Base-by-base conservation (phyloP, 2,113 vertebrate genomes). In the Misgurnus anguillicaudatus region DNA sequence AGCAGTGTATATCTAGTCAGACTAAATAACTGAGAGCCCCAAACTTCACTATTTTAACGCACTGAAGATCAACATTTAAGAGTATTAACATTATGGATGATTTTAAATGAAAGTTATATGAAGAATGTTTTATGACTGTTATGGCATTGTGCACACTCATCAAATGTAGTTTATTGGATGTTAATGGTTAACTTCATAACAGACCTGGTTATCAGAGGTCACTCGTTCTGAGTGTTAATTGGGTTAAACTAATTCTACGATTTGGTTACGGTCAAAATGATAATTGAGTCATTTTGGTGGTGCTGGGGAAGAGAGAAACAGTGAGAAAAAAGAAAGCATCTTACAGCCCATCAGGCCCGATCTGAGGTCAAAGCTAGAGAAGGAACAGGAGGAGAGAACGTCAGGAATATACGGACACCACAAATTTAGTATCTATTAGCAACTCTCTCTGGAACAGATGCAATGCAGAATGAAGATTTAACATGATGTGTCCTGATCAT, bases 281-380 rank as follows among this genome's bases (percentile, higher is more conserved):
- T 60, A 60, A 42, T 16, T 55, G 53, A 55, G 39, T 41, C 31
- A 78, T 80, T 69, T 8, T 45, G 53, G 19, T 10, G 14, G 78
- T 39, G 66, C 53, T 21, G 72, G 51, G 53, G 45, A 65, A 71
- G 14, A 38, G 41, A 55, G 61, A 19, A 39, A 78, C 24, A 38
- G 70, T 77, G 80, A 80, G 80, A 81, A 13, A 83, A 78, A 79
- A 79, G 70, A 82, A 82, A 74, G 67, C 47, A 69, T 86, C 85
- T 85, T 87, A 86, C 84, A 84, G 65, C 86, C 69, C 72, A 57
- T 85, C 81, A 83, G 83, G 77, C 82, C 48, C 74, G 83, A 79
- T 84, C 81, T 84, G 84, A 87, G 79, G 83, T 80, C 83, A 82
- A 53, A 78, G 86, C 86, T 87, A 80, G 83, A 87, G 83, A 65